Conservation (phyloP, 1,140 invertebrate species). For the Argopecten irradians region DNA sequence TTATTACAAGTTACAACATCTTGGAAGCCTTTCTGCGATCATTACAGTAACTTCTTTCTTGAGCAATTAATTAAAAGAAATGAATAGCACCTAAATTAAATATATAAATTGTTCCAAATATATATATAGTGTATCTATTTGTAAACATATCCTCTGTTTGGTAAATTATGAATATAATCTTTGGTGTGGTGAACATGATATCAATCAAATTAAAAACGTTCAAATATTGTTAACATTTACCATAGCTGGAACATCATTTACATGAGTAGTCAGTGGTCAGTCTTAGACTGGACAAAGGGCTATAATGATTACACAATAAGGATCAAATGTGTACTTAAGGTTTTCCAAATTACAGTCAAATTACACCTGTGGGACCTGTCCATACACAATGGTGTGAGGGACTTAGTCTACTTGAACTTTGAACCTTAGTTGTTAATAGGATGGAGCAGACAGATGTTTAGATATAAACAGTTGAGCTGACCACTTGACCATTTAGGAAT, state of each 20-base stretch:
- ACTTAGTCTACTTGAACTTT: neutral
- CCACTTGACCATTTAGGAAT: neutral
- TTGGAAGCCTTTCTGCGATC: no score
- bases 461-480: neutral
- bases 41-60: no score
- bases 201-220: no score
- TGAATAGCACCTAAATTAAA: no score
- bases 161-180: no score
- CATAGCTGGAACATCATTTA: neutral
- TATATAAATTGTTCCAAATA: no score
- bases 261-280: neutral
- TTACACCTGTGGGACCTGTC: neutral
- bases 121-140: no score
- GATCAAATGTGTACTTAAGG: neutral
- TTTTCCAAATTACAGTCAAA: neutral
- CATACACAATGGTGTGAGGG: neutral
- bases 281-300: neutral
- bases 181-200: no score
- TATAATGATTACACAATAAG: constrained; percentile 15
- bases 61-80: no score
- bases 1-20: neutral
- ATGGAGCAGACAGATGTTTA: neutral
- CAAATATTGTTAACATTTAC: neutral
- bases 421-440: neutral
- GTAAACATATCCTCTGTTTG: no score